Conservation (phyloP, 2,888 invertebrate genomes). For the Zaprionus bogoriensis region DNA sequence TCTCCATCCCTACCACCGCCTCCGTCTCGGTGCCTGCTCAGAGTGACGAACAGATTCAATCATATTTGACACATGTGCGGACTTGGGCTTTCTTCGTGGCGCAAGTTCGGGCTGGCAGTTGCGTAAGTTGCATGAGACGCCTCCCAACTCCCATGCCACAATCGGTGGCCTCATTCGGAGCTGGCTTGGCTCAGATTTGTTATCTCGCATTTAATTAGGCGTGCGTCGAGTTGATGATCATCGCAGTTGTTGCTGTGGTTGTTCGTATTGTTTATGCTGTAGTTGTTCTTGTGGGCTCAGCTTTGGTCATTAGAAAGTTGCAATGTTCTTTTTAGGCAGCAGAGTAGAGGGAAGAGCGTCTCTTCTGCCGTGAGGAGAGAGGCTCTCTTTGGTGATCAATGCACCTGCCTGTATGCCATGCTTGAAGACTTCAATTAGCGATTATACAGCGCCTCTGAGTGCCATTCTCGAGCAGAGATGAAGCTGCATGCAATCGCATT, state of each 20-base stretch:
- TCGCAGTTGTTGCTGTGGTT: constrained; percentile 7
- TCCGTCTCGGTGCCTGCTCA: background rate
- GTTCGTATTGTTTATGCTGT: constrained; percentile 4
- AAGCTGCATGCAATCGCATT: constrained; percentile 49
- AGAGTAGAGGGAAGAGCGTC: constrained; percentile 4
- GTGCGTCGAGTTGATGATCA: constrained; percentile 56
- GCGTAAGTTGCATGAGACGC: constrained; percentile 44
- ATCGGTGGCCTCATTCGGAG: constrained; percentile 59
- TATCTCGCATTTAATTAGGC: constrained; percentile 72
- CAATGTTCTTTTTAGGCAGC: constrained; percentile 34
- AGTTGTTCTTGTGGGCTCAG: constrained; percentile 33
- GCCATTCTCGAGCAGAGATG: constrained; percentile 22
- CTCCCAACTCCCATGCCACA: constrained; percentile 29
- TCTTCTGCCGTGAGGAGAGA: constrained; percentile 17
- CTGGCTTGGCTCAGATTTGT: constrained; percentile 36
- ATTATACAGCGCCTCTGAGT: constrained; percentile 34
- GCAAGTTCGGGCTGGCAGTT: constrained; percentile 33
- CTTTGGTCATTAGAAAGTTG: constrained; percentile 70
- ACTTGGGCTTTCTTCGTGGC: constrained; percentile 51
- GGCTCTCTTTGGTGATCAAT: constrained; percentile 39
- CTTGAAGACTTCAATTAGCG: constrained; percentile 39
- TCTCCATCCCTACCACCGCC: no score
- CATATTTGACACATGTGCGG: constrained; percentile 47
- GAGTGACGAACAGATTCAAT: constrained; percentile 43
- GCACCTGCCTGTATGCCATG: constrained; percentile 49